Evolutionary conservation across 2,113 vertebrate genomes (phyloP).

Genomic region (Etheostoma cragini): DNA sequence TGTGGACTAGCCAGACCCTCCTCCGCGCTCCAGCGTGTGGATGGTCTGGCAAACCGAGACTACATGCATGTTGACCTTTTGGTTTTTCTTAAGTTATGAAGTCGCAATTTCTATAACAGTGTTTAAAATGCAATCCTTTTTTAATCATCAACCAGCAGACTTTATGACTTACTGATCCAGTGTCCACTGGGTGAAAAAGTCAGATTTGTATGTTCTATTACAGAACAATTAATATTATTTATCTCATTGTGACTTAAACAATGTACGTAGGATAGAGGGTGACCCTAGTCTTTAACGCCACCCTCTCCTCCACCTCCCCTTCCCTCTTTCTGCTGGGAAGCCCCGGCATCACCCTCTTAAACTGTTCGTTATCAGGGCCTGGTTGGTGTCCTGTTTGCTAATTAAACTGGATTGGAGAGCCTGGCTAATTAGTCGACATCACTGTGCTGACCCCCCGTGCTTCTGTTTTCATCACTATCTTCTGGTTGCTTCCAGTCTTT

Average conservation of each 20-base stretch:
- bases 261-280: background rate
- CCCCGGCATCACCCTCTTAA: slow-evolving; percentile 34
- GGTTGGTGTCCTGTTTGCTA: slow-evolving; percentile 54
- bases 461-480: slow-evolving; percentile 60
- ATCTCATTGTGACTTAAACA: background rate
- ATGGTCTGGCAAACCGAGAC: no score
- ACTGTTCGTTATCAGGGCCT: slow-evolving; percentile 58
- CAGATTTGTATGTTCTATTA: background rate
- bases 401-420: slow-evolving; percentile 62
- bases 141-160: background rate
- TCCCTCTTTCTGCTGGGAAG: slow-evolving; percentile 15
- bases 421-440: slow-evolving; percentile 68
- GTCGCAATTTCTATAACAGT: background rate
- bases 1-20: no score
- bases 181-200: background rate
- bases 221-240: slow-evolving; percentile 1
- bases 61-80: background rate
- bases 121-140: background rate
- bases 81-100: background rate
- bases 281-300: slow-evolving; percentile 8
- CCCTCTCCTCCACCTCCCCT: background rate
- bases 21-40: no score
- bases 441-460: slow-evolving; percentile 35
- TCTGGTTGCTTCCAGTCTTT: slow-evolving; percentile 42
- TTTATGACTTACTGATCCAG: background rate